Conservation (phyloP, 2,113 vertebrate species). For the Aldabrachelys gigantea region DNA sequence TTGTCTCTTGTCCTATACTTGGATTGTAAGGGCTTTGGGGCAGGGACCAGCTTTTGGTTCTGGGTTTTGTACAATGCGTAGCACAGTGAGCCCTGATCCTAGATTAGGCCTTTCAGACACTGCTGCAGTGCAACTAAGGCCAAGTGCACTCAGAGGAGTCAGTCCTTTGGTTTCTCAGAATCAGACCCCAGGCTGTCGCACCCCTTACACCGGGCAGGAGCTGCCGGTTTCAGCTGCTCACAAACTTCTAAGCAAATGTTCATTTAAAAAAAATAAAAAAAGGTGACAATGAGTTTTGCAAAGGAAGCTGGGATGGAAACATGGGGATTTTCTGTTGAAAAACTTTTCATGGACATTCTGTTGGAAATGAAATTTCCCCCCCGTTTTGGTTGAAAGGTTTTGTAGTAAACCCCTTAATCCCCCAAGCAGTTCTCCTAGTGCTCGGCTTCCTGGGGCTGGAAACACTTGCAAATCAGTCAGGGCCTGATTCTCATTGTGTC, state of each 20-base stretch:
- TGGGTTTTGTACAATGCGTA: too few relatives aligned
- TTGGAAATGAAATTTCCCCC: neutral
- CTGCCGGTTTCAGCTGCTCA: neutral
- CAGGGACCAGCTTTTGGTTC: too few relatives aligned
- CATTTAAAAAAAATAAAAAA: neutral
- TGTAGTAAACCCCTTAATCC: neutral
- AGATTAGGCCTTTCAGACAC: too few relatives aligned
- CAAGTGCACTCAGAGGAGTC: too few relatives aligned
- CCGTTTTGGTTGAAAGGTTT: neutral
- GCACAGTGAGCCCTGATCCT: too few relatives aligned
- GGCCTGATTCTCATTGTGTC: neutral
- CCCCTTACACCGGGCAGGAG: neutral
- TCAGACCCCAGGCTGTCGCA: neutral
- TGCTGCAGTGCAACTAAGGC: too few relatives aligned
- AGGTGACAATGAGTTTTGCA: neutral
- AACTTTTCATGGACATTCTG: neutral
- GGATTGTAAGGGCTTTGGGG: too few relatives aligned
- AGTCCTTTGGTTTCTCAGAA: too few relatives aligned
- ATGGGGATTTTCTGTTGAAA: neutral
- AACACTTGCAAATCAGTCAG: neutral
- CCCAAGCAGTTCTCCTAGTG: neutral
- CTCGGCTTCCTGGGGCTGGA: neutral
- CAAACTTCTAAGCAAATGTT: neutral
- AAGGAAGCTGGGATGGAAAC: neutral
- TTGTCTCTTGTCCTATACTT: too few relatives aligned